These are phyloP conservation scores for Adelosebastes latens DNA, from an alignment of 2,797 vertebrate species.

Conservation along the genomic window DNA sequence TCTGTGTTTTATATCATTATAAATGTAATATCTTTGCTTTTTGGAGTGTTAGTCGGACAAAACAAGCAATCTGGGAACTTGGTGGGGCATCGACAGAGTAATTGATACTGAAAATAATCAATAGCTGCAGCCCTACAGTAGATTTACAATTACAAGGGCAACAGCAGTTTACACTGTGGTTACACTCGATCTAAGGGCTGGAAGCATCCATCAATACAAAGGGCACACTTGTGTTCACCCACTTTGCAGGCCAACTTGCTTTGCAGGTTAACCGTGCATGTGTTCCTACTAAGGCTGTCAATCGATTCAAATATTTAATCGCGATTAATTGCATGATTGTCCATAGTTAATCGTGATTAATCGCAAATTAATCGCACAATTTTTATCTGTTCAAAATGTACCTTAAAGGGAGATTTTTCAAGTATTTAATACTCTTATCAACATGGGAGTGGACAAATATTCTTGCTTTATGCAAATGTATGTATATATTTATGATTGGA, in stretches of 20 bases:
- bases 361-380: no score
- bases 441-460: no score
- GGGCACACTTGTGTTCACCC: background rate
- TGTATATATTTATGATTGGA: no score
- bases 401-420: no score
- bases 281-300: background rate
- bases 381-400: no score
- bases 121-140: slow-evolving; percentile 21
- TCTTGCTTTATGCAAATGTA: no score
- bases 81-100: slow-evolving; percentile 9
- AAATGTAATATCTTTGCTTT: background rate
- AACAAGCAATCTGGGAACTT: slow-evolving; percentile 1
- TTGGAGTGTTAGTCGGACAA: background rate
- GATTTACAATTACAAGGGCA: slow-evolving; percentile 48
- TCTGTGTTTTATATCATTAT: background rate
- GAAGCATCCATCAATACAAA: slow-evolving; percentile 34
- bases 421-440: accelerated
- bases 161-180: slow-evolving; percentile 31
- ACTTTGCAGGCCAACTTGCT: background rate
- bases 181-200: slow-evolving; percentile 43
- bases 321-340: no score
- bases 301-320: no score
- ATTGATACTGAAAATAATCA: slow-evolving; percentile 50
- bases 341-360: no score
- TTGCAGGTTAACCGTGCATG: slow-evolving; percentile 31